Conservation (phyloP, 1,140 invertebrate species). For the Cephus cinctus region DNA sequence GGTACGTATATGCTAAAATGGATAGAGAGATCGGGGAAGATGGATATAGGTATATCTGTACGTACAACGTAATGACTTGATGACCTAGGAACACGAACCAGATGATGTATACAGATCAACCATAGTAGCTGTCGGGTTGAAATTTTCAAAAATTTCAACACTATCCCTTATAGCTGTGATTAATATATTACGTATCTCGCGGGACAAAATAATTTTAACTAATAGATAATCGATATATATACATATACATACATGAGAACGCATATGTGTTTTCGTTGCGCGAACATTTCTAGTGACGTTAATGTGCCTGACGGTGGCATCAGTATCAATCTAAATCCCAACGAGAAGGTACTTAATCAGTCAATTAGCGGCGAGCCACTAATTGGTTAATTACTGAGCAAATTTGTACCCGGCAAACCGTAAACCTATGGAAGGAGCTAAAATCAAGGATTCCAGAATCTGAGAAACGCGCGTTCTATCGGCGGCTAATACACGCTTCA, state of each 20-base stretch:
- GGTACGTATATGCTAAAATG: neutral
- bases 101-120: neutral
- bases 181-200: constrained; percentile 2
- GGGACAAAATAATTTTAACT: constrained; percentile 13
- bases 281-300: constrained; percentile 19
- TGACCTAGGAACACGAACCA: neutral
- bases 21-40: neutral
- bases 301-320: constrained; percentile 27
- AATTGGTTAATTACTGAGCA: constrained; percentile 42
- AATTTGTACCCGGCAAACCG: constrained; percentile 25
- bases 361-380: constrained; percentile 36
- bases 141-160: constrained; percentile 8
- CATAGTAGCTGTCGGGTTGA: neutral
- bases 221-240: constrained; percentile 22
- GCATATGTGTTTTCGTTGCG: constrained; percentile 12
- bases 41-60: neutral
- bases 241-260: constrained; percentile 13
- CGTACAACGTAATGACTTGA: neutral
- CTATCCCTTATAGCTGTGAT: constrained; percentile 3
- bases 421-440: constrained; percentile 2
- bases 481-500: no score
- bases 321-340: constrained; percentile 36
- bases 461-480: no score
- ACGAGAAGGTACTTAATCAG: constrained; percentile 41
- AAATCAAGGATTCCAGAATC: no score